phyloP scores from a whole-genome alignment of 1,140 invertebrate species.

The Drosophila gunungcola region DNA sequence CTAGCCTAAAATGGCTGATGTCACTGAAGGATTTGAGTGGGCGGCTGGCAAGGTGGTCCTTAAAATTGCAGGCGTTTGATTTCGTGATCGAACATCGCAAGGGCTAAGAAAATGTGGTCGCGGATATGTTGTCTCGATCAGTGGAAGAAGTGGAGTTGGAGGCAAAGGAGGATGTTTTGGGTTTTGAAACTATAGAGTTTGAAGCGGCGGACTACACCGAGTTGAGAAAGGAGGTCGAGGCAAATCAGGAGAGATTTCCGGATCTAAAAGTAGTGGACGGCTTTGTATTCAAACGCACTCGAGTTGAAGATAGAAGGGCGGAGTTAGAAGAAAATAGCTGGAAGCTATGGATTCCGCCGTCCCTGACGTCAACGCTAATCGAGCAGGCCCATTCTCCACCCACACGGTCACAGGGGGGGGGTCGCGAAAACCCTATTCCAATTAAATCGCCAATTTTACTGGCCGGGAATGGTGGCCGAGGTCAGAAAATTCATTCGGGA shows the following conservation, averaged over 20 bases:
- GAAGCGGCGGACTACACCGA: too few species aligned
- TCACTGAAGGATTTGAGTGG: conserved; percentile 3
- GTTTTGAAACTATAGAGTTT: too few species aligned
- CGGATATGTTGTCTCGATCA: conserved; percentile 3
- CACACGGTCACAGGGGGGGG: background rate
- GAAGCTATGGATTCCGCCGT: conserved; percentile 1
- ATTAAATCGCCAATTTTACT: background rate
- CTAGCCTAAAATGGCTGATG: conserved; percentile 8
- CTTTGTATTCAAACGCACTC: background rate
- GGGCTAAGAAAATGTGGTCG: conserved; percentile 6
- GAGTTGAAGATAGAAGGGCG: too few species aligned
- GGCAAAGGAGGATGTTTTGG: too few species aligned
- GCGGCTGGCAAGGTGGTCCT: background rate
- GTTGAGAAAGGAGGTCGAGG: too few species aligned
- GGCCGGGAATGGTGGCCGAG: conserved; percentile 6
- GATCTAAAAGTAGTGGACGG: conserved; percentile 3
- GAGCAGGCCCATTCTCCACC: background rate
- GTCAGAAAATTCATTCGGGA: background rate
- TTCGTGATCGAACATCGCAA: conserved; percentile 7
- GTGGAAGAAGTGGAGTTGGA: too few species aligned
- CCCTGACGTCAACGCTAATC: background rate
- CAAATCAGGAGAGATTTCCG: background rate
- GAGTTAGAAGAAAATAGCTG: background rate
- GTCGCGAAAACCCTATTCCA: background rate
- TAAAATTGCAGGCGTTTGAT: background rate